Evolutionary conservation across 2,113 vertebrate species (phyloP).

Genomic region (Alethe castanea): DNA sequence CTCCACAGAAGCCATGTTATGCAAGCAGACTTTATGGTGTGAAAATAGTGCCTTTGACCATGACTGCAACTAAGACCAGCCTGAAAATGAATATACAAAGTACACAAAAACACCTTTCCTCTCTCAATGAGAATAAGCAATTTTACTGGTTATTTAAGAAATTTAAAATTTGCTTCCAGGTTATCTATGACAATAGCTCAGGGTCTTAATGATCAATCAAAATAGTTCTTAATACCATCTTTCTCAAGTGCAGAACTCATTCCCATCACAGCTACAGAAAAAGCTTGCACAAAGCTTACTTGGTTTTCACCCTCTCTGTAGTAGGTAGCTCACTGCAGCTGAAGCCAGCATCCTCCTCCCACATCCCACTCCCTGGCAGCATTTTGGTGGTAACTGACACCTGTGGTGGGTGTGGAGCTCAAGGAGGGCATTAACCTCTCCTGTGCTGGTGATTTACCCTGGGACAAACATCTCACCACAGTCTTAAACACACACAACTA

Average conservation of each 20-base stretch:
- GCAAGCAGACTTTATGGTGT: neutral
- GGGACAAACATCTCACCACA: neutral
- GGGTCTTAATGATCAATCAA: neutral
- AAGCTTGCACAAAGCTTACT: accelerated
- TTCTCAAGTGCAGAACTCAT: neutral
- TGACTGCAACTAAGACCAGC: neutral
- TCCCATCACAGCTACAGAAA: neutral
- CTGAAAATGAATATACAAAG: neutral
- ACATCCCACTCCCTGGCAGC: neutral
- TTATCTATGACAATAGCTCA: neutral
- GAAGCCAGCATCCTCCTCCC: neutral
- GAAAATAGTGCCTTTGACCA: neutral
- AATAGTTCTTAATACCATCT: neutral
- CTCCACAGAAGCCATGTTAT: neutral
- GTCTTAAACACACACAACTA: neutral
- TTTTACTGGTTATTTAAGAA: neutral
- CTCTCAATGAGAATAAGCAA: neutral
- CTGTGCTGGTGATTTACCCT: neutral
- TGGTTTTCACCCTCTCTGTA: neutral
- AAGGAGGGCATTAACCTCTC: neutral
- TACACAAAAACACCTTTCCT: neutral
- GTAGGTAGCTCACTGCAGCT: neutral
- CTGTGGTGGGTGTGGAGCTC: neutral
- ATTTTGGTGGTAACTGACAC: neutral
- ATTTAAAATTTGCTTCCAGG: neutral